phyloP scores from a whole-genome alignment of 2,888 invertebrate genomes.

The Dynastes grantii region DNA sequence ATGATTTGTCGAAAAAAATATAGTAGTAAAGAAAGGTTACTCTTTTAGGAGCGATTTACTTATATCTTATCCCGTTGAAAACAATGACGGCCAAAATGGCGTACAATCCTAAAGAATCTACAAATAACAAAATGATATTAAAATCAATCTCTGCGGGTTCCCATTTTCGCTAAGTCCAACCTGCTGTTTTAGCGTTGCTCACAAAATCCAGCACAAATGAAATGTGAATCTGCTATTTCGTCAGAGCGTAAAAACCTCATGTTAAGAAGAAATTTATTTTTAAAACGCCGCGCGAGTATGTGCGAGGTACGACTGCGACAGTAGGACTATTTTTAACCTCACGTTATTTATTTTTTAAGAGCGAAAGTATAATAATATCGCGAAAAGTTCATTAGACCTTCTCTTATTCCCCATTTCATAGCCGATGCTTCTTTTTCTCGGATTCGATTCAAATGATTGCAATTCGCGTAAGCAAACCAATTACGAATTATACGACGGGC shows the following conservation, averaged over 20 bases:
- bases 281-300: background rate
- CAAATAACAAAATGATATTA: no score
- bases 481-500: no score
- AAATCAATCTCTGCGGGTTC: no score
- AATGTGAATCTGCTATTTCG: background rate
- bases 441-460: background rate
- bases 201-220: background rate
- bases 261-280: background rate
- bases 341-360: constrained; percentile 10
- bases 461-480: no score
- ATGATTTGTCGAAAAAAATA: no score
- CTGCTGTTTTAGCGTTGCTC: background rate
- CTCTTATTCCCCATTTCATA: background rate
- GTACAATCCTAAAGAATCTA: no score
- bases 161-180: background rate
- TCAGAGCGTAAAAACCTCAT: background rate
- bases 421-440: background rate
- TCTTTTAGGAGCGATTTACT: no score
- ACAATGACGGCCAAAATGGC: no score
- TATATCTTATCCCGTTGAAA: no score
- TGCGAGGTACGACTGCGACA: background rate
- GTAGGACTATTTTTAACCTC: background rate
- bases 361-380: constrained; percentile 8
- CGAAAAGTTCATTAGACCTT: constrained; percentile 12
- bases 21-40: no score